Evolutionary conservation across 2,888 invertebrate genomes (phyloP), one percentile per base, ranked within the genome.

Genomic region (Eupithecia vulgata): DNA sequence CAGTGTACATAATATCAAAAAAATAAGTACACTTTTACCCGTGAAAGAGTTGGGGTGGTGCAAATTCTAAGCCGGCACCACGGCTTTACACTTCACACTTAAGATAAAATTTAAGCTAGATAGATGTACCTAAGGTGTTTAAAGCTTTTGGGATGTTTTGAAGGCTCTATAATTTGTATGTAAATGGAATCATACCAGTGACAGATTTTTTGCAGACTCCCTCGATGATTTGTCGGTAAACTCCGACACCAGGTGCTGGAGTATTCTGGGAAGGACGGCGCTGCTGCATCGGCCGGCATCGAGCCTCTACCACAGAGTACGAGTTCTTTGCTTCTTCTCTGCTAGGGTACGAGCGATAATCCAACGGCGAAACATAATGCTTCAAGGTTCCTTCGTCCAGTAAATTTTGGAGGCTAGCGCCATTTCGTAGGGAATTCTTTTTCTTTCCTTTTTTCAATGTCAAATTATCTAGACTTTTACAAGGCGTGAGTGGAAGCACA

Each of bases 381-480:
- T 92, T 92, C 48, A 92, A 79, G 70, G 84, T 87, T 42, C 90
- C 91, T 17, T 94, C 94, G 73, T 89, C 90, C 8, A 84, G 76
- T 74, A 94, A 88, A 81, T 91, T 93, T 79, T 94, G 94, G 65
- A 94, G 89, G 82, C 94, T 94, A 25, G 82, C 82, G 0, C 94
- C 94, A 73, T 87, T 89, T 78, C 87, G 87, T 76, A 91, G 86
- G 17, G 76, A 68, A 42, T 84, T 84, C 48, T 84, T 85, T 71
- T 80, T 88, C 74, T 85, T 89, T 1, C 79, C 79, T 13, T 88
- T 86, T 77, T 86, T 90, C 35, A 89, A 79, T n/a, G 90, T 91
- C 78, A 95, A 87, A 78, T 94, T 94, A 80, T 95, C 94, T 77
- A 94, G 90, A 84, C 95, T 95, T 83, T 94, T 95, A 73, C 94